Percentiles rank a stretch among this genome's conserved stretches.
phyloP scores from a whole-genome alignment of 2,888 invertebrate genomes.

The Hyles lineata region DNA sequence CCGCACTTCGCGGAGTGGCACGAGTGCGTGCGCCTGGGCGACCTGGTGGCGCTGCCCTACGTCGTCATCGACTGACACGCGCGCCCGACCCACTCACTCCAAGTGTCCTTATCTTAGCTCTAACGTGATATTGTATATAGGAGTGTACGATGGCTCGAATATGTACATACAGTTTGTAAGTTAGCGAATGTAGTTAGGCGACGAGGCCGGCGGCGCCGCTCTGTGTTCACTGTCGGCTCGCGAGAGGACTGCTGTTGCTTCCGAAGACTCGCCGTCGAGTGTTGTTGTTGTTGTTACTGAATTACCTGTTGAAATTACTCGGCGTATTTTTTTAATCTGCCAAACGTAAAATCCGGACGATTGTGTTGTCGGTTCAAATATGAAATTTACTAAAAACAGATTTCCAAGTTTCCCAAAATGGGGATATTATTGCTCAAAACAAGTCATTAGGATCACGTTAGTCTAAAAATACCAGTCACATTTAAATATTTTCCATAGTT shows the following conservation, averaged over 20 bases:
- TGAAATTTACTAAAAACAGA: neutral
- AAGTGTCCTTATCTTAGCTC: conserved; percentile 81
- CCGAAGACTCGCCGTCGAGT: neutral
- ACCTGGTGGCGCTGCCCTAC: conserved; percentile 97
- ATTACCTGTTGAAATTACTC: conserved; percentile 11
- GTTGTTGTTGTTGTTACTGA: conserved; percentile 4
- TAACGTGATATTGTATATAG: conserved; percentile 59
- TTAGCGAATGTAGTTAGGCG: conserved; percentile 58
- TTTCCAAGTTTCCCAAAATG: neutral
- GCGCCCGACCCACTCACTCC: conserved; percentile 52
- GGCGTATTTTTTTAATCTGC: conserved; percentile 8
- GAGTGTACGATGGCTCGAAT: conserved; percentile 59
- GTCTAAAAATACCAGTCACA: neutral
- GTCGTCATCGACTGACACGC: conserved; percentile 94
- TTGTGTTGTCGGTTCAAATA: neutral
- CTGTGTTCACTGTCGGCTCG: neutral
- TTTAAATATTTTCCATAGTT: neutral
- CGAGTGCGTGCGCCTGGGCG: conserved; percentile 92
- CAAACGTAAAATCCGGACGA: neutral
- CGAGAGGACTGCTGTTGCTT: neutral
- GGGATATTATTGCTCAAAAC: conserved; percentile 2
- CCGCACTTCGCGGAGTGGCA: conserved; percentile 95
- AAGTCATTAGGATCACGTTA: too few relatives aligned
- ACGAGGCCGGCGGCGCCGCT: conserved; percentile 36
- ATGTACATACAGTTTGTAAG: conserved; percentile 60